These are phyloP conservation scores for Antheraea assamensis DNA, from an alignment of 2,888 invertebrate genomes.

Conservation along the genomic window DNA sequence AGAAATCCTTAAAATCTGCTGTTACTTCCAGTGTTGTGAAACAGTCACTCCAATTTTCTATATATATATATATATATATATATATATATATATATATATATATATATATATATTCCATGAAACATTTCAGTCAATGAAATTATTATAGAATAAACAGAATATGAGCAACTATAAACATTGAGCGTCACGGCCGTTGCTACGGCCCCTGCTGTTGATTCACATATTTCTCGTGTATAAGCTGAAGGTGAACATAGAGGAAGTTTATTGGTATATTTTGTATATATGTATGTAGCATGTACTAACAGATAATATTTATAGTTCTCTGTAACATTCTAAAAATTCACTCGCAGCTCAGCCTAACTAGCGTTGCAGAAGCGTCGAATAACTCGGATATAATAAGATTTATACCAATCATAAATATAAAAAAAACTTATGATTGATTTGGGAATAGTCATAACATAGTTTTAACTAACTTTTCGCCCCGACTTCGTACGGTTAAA, in stretches of 20 bases:
- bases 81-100: too few species aligned
- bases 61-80: too few species aligned
- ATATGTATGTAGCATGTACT: conserved; percentile 39
- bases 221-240: conserved; percentile 53
- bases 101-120: conserved; percentile 45
- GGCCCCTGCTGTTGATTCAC: conserved; percentile 62
- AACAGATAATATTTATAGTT: conserved; percentile 73
- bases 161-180: conserved; percentile 67
- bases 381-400: conserved; percentile 25
- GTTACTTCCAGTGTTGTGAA: neutral
- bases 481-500: too few species aligned
- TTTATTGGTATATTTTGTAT: conserved; percentile 60
- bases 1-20: neutral
- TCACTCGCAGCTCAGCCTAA: conserved; percentile 55
- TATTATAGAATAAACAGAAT: conserved; percentile 72
- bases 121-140: conserved; percentile 74
- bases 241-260: conserved; percentile 73
- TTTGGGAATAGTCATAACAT: conserved; percentile 21
- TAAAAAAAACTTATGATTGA: conserved; percentile 28
- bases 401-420: conserved; percentile 39
- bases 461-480: neutral
- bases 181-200: conserved; percentile 70
- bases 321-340: conserved; percentile 68
- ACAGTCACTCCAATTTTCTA: too few species aligned
- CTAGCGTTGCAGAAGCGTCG: conserved; percentile 12